Evolutionary conservation across 2,888 invertebrate genomes (phyloP).

Genomic region (Allolobophora icterica): DNA sequence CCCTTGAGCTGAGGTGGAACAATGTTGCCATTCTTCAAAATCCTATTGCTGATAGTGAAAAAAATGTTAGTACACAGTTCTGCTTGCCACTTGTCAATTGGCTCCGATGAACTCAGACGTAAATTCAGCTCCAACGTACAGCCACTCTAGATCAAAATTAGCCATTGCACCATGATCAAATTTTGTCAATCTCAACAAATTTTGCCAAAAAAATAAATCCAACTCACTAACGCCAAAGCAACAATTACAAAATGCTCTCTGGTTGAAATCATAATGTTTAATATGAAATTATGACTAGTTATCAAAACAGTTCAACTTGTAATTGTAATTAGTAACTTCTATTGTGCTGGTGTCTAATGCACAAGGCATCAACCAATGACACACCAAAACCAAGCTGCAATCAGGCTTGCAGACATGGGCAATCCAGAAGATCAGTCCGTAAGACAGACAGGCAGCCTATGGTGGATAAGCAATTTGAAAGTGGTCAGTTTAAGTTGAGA

Average conservation of each 20-base stretch:
- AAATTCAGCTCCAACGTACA: not conserved
- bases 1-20: not conserved
- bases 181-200: not conserved
- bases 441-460: too few species aligned
- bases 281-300: not conserved
- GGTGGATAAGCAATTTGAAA: too few species aligned
- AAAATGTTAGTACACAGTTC: constrained; percentile 5
- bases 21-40: constrained; percentile 9
- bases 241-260: not conserved
- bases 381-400: too few species aligned
- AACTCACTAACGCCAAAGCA: not conserved
- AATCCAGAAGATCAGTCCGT: too few species aligned
- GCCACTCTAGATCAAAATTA: not conserved
- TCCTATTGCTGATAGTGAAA: not conserved
- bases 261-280: not conserved
- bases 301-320: not conserved
- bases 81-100: not conserved
- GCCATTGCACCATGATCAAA: not conserved
- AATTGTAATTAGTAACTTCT: too few species aligned
- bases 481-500: too few species aligned
- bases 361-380: too few species aligned
- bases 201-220: not conserved
- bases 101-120: not conserved
- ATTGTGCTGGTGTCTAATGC: too few species aligned
- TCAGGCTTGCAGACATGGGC: too few species aligned